These are phyloP conservation scores for Lithobates pipiens DNA, from an alignment of 2,797 vertebrate species.

Conservation along the genomic window DNA sequence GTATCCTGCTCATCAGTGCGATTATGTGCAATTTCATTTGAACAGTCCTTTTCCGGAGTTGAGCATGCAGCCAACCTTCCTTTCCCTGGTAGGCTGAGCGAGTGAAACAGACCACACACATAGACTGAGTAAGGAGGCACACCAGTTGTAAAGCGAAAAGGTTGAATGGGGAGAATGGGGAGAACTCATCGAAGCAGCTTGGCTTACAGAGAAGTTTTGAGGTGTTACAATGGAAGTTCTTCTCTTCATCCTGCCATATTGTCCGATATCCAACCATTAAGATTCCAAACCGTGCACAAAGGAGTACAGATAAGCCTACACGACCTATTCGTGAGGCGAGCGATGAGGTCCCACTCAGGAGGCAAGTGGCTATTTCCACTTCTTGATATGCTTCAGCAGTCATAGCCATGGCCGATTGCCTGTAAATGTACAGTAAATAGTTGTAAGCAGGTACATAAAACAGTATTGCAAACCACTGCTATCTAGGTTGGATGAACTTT, in stretches of 20 bases:
- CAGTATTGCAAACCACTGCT: too few species aligned
- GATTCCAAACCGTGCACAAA: slow-evolving; percentile 9
- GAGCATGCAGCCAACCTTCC: background rate
- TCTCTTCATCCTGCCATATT: slow-evolving; percentile 56
- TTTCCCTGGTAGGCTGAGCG: background rate
- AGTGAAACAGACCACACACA: slow-evolving; percentile 15
- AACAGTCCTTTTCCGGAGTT: background rate
- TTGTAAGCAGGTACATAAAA: background rate
- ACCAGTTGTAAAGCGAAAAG: slow-evolving; percentile 60
- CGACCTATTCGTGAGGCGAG: background rate
- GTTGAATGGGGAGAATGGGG: slow-evolving; percentile 55
- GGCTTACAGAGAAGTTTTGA: slow-evolving; percentile 14
- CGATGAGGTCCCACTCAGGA: slow-evolving; percentile 42
- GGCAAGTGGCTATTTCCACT: background rate
- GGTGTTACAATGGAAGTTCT: slow-evolving; percentile 53
- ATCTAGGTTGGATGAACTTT: too few species aligned
- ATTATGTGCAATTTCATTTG: slow-evolving; percentile 1
- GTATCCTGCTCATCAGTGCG: slow-evolving; percentile 42
- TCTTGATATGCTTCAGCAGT: slow-evolving; percentile 8
- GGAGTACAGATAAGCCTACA: background rate
- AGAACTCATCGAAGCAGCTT: slow-evolving; percentile 49
- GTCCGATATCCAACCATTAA: slow-evolving; percentile 26
- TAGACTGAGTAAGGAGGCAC: slow-evolving; percentile 12
- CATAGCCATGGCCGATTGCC: slow-evolving; percentile 14
- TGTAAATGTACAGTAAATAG: background rate